phyloP scores from a whole-genome alignment of 2,113 vertebrate genomes.

The Callopanchax toddi region DNA sequence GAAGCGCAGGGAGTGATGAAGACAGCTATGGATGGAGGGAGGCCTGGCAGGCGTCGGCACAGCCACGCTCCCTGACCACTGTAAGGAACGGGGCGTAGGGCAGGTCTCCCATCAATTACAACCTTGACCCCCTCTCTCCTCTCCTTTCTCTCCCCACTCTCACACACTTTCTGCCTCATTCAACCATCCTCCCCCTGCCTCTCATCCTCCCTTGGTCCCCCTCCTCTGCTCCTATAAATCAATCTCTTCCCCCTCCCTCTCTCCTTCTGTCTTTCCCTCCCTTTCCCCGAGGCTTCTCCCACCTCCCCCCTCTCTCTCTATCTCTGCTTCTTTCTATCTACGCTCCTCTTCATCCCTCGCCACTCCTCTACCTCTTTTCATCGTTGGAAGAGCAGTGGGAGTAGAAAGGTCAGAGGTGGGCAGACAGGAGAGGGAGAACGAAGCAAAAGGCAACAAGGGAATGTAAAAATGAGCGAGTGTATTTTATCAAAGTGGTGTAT shows the following conservation, averaged over 20 bases:
- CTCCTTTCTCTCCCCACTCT: slow-evolving; percentile 49
- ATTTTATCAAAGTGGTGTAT: slow-evolving; percentile 66
- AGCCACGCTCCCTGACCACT: slow-evolving; percentile 72
- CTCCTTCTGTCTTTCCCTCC: slow-evolving; percentile 40
- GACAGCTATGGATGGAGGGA: slow-evolving; percentile 70
- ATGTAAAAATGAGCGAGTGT: slow-evolving; percentile 68
- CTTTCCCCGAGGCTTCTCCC: slow-evolving; percentile 42
- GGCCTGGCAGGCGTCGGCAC: slow-evolving; percentile 59
- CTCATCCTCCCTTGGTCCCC: slow-evolving; percentile 71
- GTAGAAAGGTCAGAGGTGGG: slow-evolving; percentile 71
- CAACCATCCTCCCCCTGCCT: slow-evolving; percentile 57
- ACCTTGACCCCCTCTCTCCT: slow-evolving; percentile 74
- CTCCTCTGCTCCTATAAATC: slow-evolving; percentile 77
- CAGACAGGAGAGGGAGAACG: slow-evolving; percentile 53
- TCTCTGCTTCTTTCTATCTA: slow-evolving; percentile 30
- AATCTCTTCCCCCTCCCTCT: slow-evolving; percentile 61
- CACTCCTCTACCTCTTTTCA: slow-evolving; percentile 62
- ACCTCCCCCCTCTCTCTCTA: slow-evolving; percentile 32
- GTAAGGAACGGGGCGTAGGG: slow-evolving; percentile 68
- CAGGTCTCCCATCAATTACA: slow-evolving; percentile 81
- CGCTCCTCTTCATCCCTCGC: slow-evolving; percentile 39
- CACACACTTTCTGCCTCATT: slow-evolving; percentile 72
- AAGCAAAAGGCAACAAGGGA: slow-evolving; percentile 58
- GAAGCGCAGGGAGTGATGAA: slow-evolving; percentile 43
- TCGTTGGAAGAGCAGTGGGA: slow-evolving; percentile 69